A percentile compares a stretch with the other conserved stretches of the same genome.
Conservation (phyloP, 2,113 vertebrate genomes). For the Phalacrocorax carbo region DNA sequence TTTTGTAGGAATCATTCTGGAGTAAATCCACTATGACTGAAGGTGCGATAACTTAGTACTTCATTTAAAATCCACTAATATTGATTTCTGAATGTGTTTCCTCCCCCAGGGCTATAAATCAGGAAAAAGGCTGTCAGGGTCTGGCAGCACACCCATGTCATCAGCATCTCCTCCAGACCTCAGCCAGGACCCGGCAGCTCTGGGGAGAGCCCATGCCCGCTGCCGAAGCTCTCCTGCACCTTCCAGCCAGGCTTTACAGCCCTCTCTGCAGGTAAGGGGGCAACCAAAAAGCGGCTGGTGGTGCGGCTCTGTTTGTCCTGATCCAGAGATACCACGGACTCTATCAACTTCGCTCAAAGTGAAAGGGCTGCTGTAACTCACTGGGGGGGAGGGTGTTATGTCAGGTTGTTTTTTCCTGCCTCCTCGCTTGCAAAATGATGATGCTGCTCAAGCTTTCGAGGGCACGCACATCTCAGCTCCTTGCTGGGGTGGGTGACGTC, state of each 20-base stretch:
- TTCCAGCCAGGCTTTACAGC: neutral
- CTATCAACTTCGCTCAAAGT: neutral
- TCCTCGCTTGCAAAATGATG: neutral
- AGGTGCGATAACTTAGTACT: conserved; percentile 9
- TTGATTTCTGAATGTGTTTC: conserved; percentile 3
- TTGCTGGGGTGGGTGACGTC: neutral
- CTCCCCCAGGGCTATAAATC: neutral
- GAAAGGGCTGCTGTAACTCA: neutral
- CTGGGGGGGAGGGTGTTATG: neutral
- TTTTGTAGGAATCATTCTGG: neutral
- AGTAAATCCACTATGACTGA: conserved; percentile 1
- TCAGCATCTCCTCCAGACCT: neutral
- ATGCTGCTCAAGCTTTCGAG: neutral
- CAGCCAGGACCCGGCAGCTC: neutral
- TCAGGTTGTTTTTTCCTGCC: neutral
- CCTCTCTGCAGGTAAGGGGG: neutral
- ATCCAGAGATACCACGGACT: rapidly evolving
- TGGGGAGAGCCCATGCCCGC: neutral
- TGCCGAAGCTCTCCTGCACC: neutral
- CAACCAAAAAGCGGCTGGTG: neutral
- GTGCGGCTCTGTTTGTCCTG: neutral
- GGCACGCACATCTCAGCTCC: neutral
- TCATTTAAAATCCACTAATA: conserved; percentile 42
- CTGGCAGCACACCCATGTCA: neutral
- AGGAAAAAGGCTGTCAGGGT: neutral